These are phyloP conservation scores for Cheilosia vernalis DNA, from an alignment of 2,888 invertebrate species.

Conservation along the genomic window DNA sequence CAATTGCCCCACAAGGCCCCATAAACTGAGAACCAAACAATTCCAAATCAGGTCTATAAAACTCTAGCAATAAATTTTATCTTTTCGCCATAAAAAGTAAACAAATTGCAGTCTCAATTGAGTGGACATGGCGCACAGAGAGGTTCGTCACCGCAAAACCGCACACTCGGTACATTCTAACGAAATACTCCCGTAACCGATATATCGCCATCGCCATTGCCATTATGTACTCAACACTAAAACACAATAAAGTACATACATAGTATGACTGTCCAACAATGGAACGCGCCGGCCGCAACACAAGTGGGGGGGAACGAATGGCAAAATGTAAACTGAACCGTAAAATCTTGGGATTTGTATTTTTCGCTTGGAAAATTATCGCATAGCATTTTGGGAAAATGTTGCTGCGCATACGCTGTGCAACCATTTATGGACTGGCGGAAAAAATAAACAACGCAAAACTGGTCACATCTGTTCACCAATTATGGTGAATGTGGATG, in stretches of 20 bases:
- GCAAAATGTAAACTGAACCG: slow-evolving; percentile 18
- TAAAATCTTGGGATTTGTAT: slow-evolving; percentile 36
- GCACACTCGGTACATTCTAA: slow-evolving; percentile 36
- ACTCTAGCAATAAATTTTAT: slow-evolving; percentile 54
- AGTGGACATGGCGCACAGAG: slow-evolving; percentile 44
- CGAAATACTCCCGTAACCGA: slow-evolving; percentile 33
- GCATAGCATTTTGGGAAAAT: neutral
- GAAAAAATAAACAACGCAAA: neutral
- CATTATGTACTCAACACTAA: slow-evolving; percentile 18
- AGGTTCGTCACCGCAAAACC: slow-evolving; percentile 57
- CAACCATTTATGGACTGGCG: slow-evolving; percentile 5
- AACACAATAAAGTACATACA: slow-evolving; percentile 1
- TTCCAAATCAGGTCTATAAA: slow-evolving; percentile 46
- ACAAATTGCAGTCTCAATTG: slow-evolving; percentile 67
- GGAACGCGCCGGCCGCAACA: too few species aligned
- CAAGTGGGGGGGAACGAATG: slow-evolving; percentile 3
- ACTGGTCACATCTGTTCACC: slow-evolving; percentile 39
- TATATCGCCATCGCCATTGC: slow-evolving; percentile 17
- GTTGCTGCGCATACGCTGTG: slow-evolving; percentile 50
- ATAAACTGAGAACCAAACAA: slow-evolving; percentile 31
- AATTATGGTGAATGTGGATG: slow-evolving; percentile 46
- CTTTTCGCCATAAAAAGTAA: slow-evolving; percentile 68
- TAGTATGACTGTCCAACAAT: neutral
- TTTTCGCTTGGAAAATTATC: slow-evolving; percentile 36
- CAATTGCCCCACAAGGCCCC: slow-evolving; percentile 32